These are phyloP conservation scores for Sinonovacula constricta DNA, from an alignment of 1,140 invertebrate species.

Conservation along the genomic window DNA sequence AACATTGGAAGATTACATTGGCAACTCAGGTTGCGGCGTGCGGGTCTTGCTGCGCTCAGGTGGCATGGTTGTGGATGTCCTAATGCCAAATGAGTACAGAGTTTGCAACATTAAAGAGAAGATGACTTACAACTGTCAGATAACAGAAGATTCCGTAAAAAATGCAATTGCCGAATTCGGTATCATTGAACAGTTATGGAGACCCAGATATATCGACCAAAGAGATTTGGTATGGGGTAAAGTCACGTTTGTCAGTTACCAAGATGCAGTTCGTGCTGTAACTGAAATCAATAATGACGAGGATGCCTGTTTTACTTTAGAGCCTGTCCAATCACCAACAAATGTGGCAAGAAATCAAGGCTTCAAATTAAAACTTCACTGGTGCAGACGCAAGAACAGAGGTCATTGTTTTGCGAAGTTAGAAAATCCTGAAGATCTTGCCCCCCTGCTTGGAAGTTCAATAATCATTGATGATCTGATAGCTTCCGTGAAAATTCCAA, in stretches of 20 bases:
- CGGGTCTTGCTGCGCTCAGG: constrained; percentile 51
- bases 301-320: constrained; percentile 8
- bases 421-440: constrained; percentile 26
- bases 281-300: constrained; percentile 9
- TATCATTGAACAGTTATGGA: constrained; percentile 15
- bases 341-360: constrained; percentile 12
- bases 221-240: constrained; percentile 55
- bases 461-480: too few relatives aligned
- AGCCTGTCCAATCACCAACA: constrained; percentile 6
- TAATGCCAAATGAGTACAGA: constrained; percentile 57
- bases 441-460: too few relatives aligned
- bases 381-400: constrained; percentile 59
- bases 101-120: constrained; percentile 48
- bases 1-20: constrained; percentile 47
- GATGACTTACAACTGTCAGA: neutral
- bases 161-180: constrained; percentile 12
- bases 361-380: constrained; percentile 61
- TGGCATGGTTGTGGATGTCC: constrained; percentile 34
- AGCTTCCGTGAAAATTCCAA: too few relatives aligned
- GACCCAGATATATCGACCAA: constrained; percentile 20
- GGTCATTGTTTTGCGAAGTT: constrained; percentile 58
- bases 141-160: constrained; percentile 17
- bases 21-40: constrained; percentile 6
- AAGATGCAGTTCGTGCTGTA: constrained; percentile 58
- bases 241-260: constrained; percentile 55